phyloP scores from a whole-genome alignment of 2,888 invertebrate genomes.

The Heliconius aoede region DNA sequence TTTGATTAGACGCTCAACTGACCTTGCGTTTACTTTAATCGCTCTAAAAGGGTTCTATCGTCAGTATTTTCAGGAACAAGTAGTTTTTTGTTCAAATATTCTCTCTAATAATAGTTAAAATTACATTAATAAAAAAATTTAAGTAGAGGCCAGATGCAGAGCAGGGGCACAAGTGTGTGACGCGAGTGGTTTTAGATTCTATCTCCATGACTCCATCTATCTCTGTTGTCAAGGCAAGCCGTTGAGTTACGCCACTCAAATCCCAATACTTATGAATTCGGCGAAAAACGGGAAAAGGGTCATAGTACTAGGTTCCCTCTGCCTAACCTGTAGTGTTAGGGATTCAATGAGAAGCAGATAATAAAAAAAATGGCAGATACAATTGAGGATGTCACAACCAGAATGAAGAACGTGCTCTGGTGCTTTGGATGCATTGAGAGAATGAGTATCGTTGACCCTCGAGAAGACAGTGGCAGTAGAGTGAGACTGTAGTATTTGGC shows the following conservation, averaged over 20 bases:
- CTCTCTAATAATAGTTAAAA: not conserved
- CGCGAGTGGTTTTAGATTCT: too few relatives aligned
- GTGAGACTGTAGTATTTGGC: too few relatives aligned
- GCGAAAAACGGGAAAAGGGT: not conserved
- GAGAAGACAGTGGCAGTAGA: too few relatives aligned
- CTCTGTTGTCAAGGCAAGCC: not conserved
- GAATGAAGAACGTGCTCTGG: too few relatives aligned
- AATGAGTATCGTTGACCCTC: too few relatives aligned
- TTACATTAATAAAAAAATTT: not conserved
- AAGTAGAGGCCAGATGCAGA: too few relatives aligned
- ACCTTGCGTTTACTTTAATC: conserved; percentile 35
- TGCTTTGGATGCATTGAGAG: too few relatives aligned
- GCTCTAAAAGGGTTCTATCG: conserved; percentile 27
- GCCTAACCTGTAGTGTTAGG: not conserved
- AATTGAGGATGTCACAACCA: too few relatives aligned
- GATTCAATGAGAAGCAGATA: too few relatives aligned
- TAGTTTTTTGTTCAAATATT: not conserved
- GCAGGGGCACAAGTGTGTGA: too few relatives aligned
- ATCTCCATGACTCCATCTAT: too few relatives aligned
- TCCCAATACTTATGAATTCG: not conserved
- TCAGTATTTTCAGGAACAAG: not conserved
- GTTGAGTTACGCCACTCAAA: not conserved
- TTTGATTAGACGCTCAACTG: conserved; percentile 38
- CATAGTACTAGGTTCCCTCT: not conserved
- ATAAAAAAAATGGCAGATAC: too few relatives aligned